These are phyloP conservation scores for Athalia rosae DNA, from an alignment of 2,888 invertebrate species.

Conservation along the genomic window DNA sequence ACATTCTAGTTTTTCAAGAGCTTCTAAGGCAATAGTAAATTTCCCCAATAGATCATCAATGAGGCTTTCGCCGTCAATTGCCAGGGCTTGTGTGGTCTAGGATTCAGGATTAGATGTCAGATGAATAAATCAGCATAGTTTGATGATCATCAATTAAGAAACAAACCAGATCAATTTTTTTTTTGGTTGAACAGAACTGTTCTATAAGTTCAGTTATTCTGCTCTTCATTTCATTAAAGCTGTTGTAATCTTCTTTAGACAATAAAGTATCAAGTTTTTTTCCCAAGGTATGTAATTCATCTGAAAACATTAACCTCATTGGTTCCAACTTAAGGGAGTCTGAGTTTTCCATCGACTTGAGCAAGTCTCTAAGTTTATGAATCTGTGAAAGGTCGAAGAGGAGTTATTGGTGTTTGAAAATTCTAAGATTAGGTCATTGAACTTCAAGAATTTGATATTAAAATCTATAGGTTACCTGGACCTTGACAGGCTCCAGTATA, in stretches of 20 bases:
- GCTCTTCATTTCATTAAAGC: constrained; percentile 63
- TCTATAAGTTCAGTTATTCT: constrained; percentile 60
- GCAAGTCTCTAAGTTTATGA: background rate
- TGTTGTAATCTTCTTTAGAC: constrained; percentile 58
- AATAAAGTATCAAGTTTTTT: constrained; percentile 61
- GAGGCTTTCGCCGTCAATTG: constrained; percentile 47
- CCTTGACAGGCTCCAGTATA: constrained; percentile 61
- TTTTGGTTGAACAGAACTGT: constrained; percentile 60
- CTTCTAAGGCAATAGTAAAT: constrained; percentile 59
- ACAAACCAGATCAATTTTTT: constrained; percentile 58
- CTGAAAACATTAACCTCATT: constrained; percentile 58
- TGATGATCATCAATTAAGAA: background rate
- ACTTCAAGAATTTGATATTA: background rate
- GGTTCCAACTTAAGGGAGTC: background rate
- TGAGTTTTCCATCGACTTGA: background rate
- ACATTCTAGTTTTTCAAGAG: constrained; percentile 65
- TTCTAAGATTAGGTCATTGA: background rate
- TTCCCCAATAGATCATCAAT: constrained; percentile 56
- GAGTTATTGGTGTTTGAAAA: background rate
- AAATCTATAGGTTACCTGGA: constrained; percentile 59
- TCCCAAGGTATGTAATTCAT: constrained; percentile 60
- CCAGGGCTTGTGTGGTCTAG: background rate
- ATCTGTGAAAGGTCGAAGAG: background rate
- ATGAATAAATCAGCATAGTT: background rate
- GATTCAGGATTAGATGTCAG: background rate